Base-by-base conservation (phyloP, 2,797 vertebrate species). In the Pantherophis vulpinus region DNA sequence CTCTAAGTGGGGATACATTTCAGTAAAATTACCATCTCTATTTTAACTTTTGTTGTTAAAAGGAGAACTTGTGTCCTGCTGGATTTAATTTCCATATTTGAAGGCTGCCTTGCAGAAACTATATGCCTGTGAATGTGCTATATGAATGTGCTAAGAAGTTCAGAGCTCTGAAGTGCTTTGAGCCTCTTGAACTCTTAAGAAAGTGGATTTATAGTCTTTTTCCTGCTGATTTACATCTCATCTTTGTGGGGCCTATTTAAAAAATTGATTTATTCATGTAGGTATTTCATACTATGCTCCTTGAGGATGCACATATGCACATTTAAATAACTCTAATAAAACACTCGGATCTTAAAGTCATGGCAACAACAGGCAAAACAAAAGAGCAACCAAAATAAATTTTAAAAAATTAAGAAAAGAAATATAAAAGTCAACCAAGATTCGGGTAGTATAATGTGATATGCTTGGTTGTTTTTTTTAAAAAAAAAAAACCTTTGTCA, bases 11-110 rank as follows among this genome's bases (percentile, higher is more conserved):
- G 23, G 88, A 90, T 86, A 90, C 70, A 90, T 92, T 86, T 92
- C 92, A 92, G 70, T 55, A 63, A 90, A 79, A 92, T 90, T 92
- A 55, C 92, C 70, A 56, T 92, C 89, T 92, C n/a, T 90, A 63
- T 92, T 88, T 86, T 37, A 23, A 51, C 23, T 89, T 55, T 59
- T 54, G 54, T 42, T 88, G 79, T 86, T 54, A 86, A 90, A 54
- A 54, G 9, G 47, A 90, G 88, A 56, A n/a, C 29, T 32, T 37
- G 51, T 10, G 32, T 55, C 51, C 23, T 59, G 56, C 47, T 90
- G 88, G 92, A 66, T 86, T 90, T 63, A 66, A 63, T 90, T 60
- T 83, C 37, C 25, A 55, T 13, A 42, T 83, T 86, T 10, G 5
- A 59, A 86, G 61, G 56, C 25, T 66, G 88, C 56, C 20, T 42